Evolutionary conservation across 2,888 invertebrate species (phyloP).

Genomic region (Orthonevra nobilis): DNA sequence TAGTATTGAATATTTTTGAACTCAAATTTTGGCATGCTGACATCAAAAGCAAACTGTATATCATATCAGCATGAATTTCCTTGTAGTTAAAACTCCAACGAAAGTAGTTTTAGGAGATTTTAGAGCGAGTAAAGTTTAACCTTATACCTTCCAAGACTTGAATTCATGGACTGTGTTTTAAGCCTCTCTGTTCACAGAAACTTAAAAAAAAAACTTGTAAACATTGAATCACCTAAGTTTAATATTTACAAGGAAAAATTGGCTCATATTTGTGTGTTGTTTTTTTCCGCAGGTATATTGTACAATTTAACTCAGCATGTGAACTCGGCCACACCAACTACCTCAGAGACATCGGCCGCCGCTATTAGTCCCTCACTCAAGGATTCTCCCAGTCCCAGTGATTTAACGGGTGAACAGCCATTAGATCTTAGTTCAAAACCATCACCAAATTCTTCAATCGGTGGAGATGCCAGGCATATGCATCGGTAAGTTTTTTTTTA

Average conservation of each 20-base stretch:
- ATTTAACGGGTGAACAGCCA: constrained; percentile 85
- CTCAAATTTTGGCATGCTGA: not conserved
- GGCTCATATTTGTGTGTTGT: too few species aligned
- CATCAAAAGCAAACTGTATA: not conserved
- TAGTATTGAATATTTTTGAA: constrained; percentile 42
- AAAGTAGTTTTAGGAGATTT: too few species aligned
- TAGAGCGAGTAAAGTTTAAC: too few species aligned
- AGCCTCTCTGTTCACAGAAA: too few species aligned
- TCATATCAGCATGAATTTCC: not conserved
- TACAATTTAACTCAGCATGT: constrained; percentile 73
- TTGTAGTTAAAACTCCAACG: too few species aligned
- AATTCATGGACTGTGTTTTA: too few species aligned
- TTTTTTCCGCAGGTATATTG: constrained; percentile 39
- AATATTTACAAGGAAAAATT: too few species aligned
- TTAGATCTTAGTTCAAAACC: constrained; percentile 92
- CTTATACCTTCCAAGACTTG: too few species aligned
- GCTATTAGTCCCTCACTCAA: constrained; percentile 79
- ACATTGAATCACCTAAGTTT: too few species aligned
- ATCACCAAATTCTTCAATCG: constrained; percentile 81
- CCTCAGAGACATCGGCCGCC: constrained; percentile 79
- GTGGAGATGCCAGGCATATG: constrained; percentile 83
- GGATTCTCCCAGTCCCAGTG: constrained; percentile 81
- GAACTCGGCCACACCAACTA: constrained; percentile 79
- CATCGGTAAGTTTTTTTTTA: constrained; percentile 85
- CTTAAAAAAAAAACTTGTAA: too few species aligned